These are phyloP conservation scores for Ceratotherium simum DNA, from an alignment of 2,113 vertebrate genomes.

Conservation along the genomic window DNA sequence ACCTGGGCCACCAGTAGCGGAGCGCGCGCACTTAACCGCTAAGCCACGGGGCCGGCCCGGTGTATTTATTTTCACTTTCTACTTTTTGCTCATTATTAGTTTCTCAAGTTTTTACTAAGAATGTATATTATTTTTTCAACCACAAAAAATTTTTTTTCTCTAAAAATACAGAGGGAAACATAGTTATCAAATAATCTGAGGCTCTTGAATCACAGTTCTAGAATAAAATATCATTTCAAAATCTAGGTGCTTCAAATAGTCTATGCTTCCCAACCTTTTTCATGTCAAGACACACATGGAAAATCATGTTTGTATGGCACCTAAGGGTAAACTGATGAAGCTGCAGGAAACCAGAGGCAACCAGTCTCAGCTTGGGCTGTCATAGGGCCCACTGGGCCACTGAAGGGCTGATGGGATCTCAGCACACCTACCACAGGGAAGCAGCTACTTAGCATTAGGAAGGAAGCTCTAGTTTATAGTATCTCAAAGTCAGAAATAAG, in stretches of 20 bases:
- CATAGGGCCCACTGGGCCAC: not conserved
- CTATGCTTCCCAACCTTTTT: not conserved
- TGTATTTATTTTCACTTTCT: not conserved
- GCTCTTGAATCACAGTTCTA: not conserved
- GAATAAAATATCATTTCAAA: not conserved
- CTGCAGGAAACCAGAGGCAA: not conserved
- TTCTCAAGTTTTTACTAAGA: not conserved
- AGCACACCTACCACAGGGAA: not conserved
- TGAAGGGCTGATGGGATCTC: accelerated
- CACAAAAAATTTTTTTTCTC: not conserved
- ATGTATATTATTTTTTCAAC: not conserved
- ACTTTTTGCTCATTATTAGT: not conserved
- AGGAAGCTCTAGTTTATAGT: not conserved
- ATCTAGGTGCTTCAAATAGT: not conserved
- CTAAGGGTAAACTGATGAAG: not conserved
- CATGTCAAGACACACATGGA: not conserved
- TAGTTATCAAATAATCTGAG: not conserved
- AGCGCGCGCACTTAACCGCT: too few relatives aligned
- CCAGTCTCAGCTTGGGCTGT: too few relatives aligned
- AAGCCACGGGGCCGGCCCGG: too few relatives aligned
- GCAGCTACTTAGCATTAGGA: not conserved
- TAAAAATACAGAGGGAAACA: not conserved
- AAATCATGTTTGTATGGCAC: not conserved
- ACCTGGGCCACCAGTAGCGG: too few relatives aligned
- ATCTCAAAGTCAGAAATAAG: not conserved